A percentile compares a stretch with the other conserved stretches of the same genome.
Conservation (phyloP, 1,140 invertebrate genomes). For the Streblospio benedicti region DNA sequence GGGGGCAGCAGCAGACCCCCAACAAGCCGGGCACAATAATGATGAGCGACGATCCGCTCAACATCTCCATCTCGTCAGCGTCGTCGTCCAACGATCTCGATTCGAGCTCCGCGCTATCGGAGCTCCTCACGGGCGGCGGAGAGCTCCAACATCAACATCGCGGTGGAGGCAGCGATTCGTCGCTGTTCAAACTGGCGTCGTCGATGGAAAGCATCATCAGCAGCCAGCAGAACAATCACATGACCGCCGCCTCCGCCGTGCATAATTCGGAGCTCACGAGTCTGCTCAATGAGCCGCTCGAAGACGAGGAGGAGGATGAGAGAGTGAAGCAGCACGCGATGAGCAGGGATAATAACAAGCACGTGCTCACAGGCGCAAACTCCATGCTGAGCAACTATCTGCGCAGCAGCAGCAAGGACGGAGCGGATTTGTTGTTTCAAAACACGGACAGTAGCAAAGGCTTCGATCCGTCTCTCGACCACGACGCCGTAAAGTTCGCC, state of each 20-base stretch:
- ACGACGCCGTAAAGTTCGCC: too few species aligned
- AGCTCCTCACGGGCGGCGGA: not conserved
- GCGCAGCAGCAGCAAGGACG: too few species aligned
- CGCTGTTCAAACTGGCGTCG: constrained; percentile 32
- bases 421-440: too few species aligned
- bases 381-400: too few species aligned
- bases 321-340: not conserved
- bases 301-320: not conserved
- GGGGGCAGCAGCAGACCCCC: too few species aligned
- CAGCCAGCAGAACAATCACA: not conserved
- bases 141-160: not conserved
- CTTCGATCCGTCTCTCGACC: too few species aligned
- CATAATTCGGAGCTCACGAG: constrained; percentile 7
- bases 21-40: too few species aligned
- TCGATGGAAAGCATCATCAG: constrained; percentile 34
- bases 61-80: too few species aligned
- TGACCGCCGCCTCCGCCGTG: not conserved
- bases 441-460: too few species aligned
- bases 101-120: not conserved
- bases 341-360: constrained; percentile 14
- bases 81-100: not conserved
- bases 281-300: constrained; percentile 2
- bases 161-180: not conserved
- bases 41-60: too few species aligned
- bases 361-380: too few species aligned